Conservation (phyloP, 2,113 vertebrate genomes). For the Tauraco erythrolophus region DNA sequence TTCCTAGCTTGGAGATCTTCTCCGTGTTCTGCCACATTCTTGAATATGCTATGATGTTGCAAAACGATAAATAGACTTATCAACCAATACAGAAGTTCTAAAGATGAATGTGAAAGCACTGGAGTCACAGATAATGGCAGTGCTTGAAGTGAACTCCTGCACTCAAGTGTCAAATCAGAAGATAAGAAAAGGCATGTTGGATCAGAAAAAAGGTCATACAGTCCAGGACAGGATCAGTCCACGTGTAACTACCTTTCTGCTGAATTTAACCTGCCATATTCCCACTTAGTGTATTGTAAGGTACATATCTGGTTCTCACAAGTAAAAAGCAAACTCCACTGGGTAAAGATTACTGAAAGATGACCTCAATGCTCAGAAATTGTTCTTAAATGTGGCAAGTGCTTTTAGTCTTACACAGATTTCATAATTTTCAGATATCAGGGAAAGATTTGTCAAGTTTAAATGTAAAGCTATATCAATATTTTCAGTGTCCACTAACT, state of each 20-base stretch:
- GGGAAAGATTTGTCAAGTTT: neutral
- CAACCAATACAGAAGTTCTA: neutral
- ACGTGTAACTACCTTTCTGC: neutral
- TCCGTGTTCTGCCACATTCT: neutral
- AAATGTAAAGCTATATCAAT: constrained; percentile 25
- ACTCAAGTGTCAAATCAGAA: neutral
- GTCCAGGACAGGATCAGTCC: neutral
- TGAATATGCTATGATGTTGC: neutral
- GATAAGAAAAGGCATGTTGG: neutral
- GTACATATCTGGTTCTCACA: neutral
- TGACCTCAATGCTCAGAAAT: neutral
- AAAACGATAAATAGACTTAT: neutral
- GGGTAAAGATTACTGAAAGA: neutral
- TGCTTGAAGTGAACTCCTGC: neutral
- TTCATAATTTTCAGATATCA: neutral
- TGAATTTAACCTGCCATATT: neutral
- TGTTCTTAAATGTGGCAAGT: neutral
- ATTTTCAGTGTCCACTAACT: constrained; percentile 31
- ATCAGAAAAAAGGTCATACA: neutral
- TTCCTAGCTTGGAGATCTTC: neutral
- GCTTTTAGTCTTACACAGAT: neutral
- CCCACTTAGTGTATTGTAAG: neutral
- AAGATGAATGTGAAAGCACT: neutral
- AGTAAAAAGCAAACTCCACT: neutral
- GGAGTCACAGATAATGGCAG: neutral